Percentiles rank a stretch among this genome's conserved stretches.
phyloP scores from a whole-genome alignment of 2,797 vertebrate genomes.

The Glyptemys insculpta region DNA sequence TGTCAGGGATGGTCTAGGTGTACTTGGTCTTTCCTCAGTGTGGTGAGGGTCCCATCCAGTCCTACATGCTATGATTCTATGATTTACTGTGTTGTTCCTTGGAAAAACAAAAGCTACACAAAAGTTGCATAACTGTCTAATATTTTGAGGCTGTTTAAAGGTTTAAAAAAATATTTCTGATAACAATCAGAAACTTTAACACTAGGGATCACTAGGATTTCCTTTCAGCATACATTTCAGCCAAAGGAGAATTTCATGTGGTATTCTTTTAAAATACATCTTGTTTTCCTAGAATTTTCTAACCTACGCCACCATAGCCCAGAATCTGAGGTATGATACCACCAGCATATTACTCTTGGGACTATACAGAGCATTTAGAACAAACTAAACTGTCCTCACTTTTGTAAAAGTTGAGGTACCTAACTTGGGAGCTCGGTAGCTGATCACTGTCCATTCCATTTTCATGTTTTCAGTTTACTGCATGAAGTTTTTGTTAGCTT shows the following conservation, averaged over 20 bases:
- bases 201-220: neutral
- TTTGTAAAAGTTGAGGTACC: neutral
- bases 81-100: neutral
- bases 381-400: neutral
- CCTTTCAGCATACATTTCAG: neutral
- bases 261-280: neutral
- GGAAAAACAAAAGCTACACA: neutral
- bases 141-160: neutral
- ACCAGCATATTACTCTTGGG: neutral
- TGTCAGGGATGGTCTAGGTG: neutral
- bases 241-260: neutral
- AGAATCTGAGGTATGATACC: neutral
- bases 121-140: neutral
- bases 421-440: neutral
- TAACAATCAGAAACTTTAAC: neutral
- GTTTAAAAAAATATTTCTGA: neutral
- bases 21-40: neutral
- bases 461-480: neutral
- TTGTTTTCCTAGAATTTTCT: neutral
- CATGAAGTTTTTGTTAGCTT: neutral
- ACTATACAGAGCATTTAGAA: neutral
- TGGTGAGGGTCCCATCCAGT: neutral
- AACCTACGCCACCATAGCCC: neutral
- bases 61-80: neutral
- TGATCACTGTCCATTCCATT: neutral